Evolutionary conservation across 2,888 invertebrate genomes (phyloP).

Genomic region (Clostera curtula): DNA sequence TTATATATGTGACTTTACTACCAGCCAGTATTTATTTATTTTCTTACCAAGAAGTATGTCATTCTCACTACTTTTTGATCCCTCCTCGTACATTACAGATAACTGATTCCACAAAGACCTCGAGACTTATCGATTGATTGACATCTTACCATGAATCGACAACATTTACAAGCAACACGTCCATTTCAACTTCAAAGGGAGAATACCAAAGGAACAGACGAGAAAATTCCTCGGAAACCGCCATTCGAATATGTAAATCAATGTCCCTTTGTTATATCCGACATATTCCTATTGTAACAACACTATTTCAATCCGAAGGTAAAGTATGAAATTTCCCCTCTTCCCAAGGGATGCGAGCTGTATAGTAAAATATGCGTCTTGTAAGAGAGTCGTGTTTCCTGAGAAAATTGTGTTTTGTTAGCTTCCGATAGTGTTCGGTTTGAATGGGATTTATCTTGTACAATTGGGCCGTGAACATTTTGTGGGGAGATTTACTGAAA

Average conservation of each 20-base stretch:
- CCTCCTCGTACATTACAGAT: too few relatives aligned
- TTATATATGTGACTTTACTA: too few relatives aligned
- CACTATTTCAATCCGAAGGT: conserved; percentile 21
- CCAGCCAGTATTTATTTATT: too few relatives aligned
- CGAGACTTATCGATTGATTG: too few relatives aligned
- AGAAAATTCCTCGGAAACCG: conserved; percentile 19
- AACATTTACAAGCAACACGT: too few relatives aligned
- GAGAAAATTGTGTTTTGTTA: conserved; percentile 14
- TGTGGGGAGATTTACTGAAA: too few relatives aligned
- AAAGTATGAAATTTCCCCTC: too few relatives aligned
- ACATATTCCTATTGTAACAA: conserved; percentile 23
- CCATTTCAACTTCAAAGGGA: too few relatives aligned
- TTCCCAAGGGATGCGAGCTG: conserved; percentile 9
- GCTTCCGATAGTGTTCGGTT: conserved; percentile 14
- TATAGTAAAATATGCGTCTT: conserved; percentile 10
- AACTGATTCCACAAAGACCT: too few relatives aligned
- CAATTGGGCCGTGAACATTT: conserved; percentile 12
- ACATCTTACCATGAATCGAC: too few relatives aligned
- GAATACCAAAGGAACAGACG: conserved; percentile 12
- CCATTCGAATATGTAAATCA: conserved; percentile 28
- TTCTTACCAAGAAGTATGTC: too few relatives aligned
- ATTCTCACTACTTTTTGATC: too few relatives aligned
- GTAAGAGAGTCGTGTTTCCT: conserved; percentile 13
- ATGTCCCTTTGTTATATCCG: conserved; percentile 24
- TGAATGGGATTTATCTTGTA: conserved; percentile 15